Conservation (phyloP, 2,113 vertebrate genomes). For the Melozone crissalis region DNA sequence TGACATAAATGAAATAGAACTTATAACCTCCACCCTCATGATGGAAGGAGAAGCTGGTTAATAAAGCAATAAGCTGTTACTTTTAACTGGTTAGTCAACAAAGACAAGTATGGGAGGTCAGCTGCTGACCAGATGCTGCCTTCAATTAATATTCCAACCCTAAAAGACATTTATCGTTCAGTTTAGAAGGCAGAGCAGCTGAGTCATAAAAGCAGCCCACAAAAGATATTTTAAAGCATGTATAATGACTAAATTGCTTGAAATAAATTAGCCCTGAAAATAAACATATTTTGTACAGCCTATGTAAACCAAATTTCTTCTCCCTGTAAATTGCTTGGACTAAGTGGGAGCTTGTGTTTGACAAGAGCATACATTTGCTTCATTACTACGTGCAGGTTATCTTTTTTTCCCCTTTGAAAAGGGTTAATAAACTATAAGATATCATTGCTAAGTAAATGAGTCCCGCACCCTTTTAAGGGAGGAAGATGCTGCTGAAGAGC, state of each 20-base stretch:
- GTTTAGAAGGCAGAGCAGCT: slow-evolving; percentile 75
- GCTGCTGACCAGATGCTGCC: slow-evolving; percentile 85
- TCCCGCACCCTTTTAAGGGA: slow-evolving; percentile 66
- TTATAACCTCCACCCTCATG: neutral
- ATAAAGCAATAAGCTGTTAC: slow-evolving; percentile 58
- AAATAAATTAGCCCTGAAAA: slow-evolving; percentile 77
- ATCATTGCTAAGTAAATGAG: slow-evolving; percentile 71
- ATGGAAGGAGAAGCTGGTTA: slow-evolving; percentile 52
- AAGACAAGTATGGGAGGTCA: slow-evolving; percentile 73
- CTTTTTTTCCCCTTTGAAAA: slow-evolving; percentile 40
- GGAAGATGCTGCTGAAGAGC: slow-evolving; percentile 71
- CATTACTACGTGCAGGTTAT: slow-evolving; percentile 37
- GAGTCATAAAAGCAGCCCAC: slow-evolving; percentile 77
- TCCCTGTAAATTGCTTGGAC: slow-evolving; percentile 62
- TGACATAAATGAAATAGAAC: slow-evolving; percentile 54
- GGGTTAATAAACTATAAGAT: slow-evolving; percentile 74
- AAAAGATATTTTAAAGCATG: slow-evolving; percentile 69
- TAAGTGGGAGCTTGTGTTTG: slow-evolving; percentile 58
- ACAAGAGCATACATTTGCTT: slow-evolving; percentile 65
- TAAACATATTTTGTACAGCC: slow-evolving; percentile 73
- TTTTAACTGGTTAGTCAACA: slow-evolving; percentile 68
- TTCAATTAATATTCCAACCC: slow-evolving; percentile 82
- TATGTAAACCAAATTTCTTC: slow-evolving; percentile 71
- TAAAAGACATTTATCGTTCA: slow-evolving; percentile 77
- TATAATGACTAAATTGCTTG: slow-evolving; percentile 70